Base-by-base conservation (phyloP, 2,888 invertebrate genomes). In the Ochropleura plecta region DNA sequence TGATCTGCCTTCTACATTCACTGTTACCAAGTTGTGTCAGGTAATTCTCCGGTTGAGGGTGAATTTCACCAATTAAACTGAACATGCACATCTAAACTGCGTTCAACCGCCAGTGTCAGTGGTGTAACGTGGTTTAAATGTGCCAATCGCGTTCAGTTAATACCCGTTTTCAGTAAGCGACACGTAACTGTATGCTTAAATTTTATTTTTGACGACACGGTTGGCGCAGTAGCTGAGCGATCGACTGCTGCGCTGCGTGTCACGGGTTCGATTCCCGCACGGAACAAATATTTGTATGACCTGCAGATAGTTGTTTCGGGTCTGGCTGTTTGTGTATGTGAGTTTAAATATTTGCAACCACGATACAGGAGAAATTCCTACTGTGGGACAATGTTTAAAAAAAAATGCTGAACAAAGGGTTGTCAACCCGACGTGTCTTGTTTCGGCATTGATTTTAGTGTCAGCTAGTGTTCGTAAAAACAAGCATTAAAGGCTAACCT, bases 1-100 rank as follows among this genome's bases (percentile, higher is more conserved):
- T 0, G 94, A 93, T 20, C 83, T 95, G 12, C 95, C 95, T 0
- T 88, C 92, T 0, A 91, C 92, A 0, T 91, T 96, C 55, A 94
- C 94, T 18, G 89, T 96, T 48, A 95, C 94, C 6, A 92, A 89
- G 71, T 75, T 96, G 59, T 80, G 90, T 5, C 90, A 89, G 90
- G 95, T 95, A 20, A 14, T 16, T 1, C 53, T n/a, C 1, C 3
- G 14, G 57, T 14, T 57, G 7, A 14, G 57, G 14, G 6, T 10
- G 30, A 30, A 30, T 30, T 57, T 2, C 1, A 57, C 30, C 16
- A 30, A 16, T 8, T 1, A 30, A 57, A 30, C 57, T 14, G 1
- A 16, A 57, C 57, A 57, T 7, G 30, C 30, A 30, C 30, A 30
- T 30, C 30, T 30, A 30, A 30, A 30, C 30, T 30, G 30, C 30